Base-by-base conservation (phyloP, 1,140 invertebrate species). In the Argopecten irradians region DNA sequence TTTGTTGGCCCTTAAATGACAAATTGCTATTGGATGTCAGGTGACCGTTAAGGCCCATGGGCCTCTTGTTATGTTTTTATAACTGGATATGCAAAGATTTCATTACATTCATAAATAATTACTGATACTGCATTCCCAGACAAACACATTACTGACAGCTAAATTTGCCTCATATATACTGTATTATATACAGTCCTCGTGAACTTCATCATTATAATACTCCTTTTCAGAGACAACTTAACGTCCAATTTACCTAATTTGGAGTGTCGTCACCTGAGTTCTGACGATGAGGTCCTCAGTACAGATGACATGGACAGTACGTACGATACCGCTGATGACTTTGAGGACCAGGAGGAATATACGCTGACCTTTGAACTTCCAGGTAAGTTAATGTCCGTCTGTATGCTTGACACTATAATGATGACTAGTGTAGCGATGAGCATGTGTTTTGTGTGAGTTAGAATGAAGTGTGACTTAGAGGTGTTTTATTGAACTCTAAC, bases 321-420 rank as follows among this genome's bases (percentile, higher is more conserved):
- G 28, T 90, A 90, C n/a, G 89, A 90, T 82, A 90, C 89, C 14
- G 89, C 89, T 36, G 89, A 90, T 83, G 89, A 90, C 28, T 85
- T 85, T 85, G 89, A 90, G 28, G 85, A 88, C 7, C 83, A 83
- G n/a, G 89, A 90, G 84, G 89, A 88, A 35, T 88, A 84, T 84
- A 87, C 89, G 22, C 36, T 88, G 34, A 90, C 89, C 85, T 90
- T 90, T 88, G 89, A 90, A 84, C 84, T 88, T 34, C 89, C 89
- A 88, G 89, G 89, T 90, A 90, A 39, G 82, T 22, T 28, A 28
- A 28, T 86, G 34, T 88, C 35, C n/a, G 32, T 89, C 34, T 82
- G 33, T 71, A n/a, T 87, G 55, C 33, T 5, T 39, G 16, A 19
- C 87, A 32, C 55, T 33, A 22, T 16, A 84, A 43, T 36, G 3